Base-by-base conservation (phyloP, 2,797 vertebrate species). In the Gouania willdenowi region DNA sequence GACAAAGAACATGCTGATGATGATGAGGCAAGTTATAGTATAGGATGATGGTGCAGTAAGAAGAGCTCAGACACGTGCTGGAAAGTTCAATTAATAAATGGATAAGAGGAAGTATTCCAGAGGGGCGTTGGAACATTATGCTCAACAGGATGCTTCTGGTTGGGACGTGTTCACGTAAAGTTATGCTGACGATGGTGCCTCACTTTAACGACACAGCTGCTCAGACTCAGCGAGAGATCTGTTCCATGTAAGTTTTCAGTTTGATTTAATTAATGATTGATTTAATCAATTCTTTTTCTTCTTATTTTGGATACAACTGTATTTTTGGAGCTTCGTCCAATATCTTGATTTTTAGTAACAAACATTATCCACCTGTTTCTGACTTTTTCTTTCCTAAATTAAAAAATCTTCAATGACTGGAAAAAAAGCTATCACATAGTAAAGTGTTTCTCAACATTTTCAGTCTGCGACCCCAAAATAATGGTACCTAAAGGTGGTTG, bases 71-170 rank as follows among this genome's bases (percentile, higher is more conserved):
- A n/a, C n/a, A n/a, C n/a, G n/a, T n/a, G n/a, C n/a, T n/a, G n/a
- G n/a, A n/a, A n/a, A n/a, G n/a, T n/a, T n/a, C n/a, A n/a, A n/a
- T n/a, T n/a, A n/a, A n/a, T n/a, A n/a, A n/a, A 19, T 23, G 32
- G 8, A 28, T 20, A 21, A 29, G 23, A 26, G 13, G 21, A 26
- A 11, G 17, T 1, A 31, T 5, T 5, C 32, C 8, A 13, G 5
- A 5, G 27, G 13, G 1, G 2, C 2, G 32, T 22, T 22, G 41
- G 12, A 37, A 41, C 15, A 8, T 45, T 16, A 4, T 2, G n/a
- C n/a, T n/a, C n/a, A 2, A 28, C 68, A 76, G 72, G 76, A 89
- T 89, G 88, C 84, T 72, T 81, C 75, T 89, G 51, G 70, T 75
- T 5, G 55, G 80, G 40, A 80, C 79, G 27, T 55, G 80, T 8